Evolutionary conservation across 2,797 vertebrate genomes (phyloP), one percentile per base, ranked within the genome.

Genomic region (Nannoperca obscura): DNA sequence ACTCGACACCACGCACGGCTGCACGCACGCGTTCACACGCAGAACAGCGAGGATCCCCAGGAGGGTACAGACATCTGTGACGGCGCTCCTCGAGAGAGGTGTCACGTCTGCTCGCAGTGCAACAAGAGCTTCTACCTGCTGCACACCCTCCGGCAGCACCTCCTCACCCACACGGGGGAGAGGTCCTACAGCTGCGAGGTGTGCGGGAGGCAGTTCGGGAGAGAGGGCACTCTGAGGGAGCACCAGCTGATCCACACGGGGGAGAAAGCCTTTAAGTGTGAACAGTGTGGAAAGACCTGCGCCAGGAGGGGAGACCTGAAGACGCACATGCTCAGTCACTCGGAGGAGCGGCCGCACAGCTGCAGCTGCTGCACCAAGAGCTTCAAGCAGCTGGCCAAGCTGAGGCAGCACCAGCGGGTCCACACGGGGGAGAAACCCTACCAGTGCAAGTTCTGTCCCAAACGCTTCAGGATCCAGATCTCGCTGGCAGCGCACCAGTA

Each of bases 351-450:
- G 14, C 83, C 78, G 4, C 15, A 71, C 59, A 4, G 53, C 30
- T 86, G 83, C 66, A 54, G 55, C 53, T 9, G 4, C 3, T 88
- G 86, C 1, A 0, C 5, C 0, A 80, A 65, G 1, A 54, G 65
- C 44, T 88, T 84, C 78, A 82, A 88, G 34, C 76, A 80, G 2
- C 54, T 2, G 12, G 20, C 34, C 0, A 87, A 82, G 3, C 63
- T 85, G 13, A 66, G 44, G 54, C 78, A 74, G 69, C 86, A 85
- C 5, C 8, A 80, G 1, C 58, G 71, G 1, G 9, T 81, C 7
- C 83, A 88, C 83, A 85, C 86, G 0, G 83, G 80, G 0, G 83
- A 85, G 63, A 85, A 61, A 24, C 80, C 83, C 0, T 76, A 71
- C 53, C 50, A 14, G 24, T 88, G 86, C 58, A 32, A 10, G 52